Conservation (phyloP, 1,140 invertebrate species). For the Trypoxylus dichotomus region DNA sequence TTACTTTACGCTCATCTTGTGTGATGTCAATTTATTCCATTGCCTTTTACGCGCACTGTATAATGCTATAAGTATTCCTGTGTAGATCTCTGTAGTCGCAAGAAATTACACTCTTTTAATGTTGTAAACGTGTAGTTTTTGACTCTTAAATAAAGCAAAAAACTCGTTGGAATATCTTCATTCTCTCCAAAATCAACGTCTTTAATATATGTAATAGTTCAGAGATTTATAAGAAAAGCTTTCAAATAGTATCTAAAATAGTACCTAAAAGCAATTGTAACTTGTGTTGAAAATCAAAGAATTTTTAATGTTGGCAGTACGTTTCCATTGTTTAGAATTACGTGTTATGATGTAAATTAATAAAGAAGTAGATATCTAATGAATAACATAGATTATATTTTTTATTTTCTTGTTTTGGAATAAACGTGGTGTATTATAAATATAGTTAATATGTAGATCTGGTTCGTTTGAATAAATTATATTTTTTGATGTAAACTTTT, state of each 20-base stretch:
- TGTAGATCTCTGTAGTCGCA: conserved; percentile 5
- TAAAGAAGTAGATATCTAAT: background rate
- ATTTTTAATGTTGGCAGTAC: background rate
- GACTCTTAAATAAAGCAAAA: background rate
- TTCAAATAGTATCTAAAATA: background rate
- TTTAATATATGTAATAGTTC: background rate
- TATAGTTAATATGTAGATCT: background rate
- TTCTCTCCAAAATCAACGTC: background rate
- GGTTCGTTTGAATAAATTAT: conserved; percentile 13
- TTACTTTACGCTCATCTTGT: no score
- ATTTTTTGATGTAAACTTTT: conserved; percentile 24
- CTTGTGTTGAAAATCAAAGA: background rate
- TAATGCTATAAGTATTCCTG: conserved; percentile 1
- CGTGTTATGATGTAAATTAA: background rate
- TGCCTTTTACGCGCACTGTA: no score
- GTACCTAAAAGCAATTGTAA: background rate
- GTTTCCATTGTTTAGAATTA: conserved; percentile 1
- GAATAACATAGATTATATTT: background rate
- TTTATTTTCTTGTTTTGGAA: background rate
- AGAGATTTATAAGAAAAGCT: background rate
- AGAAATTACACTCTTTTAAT: conserved; percentile 11
- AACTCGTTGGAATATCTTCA: background rate
- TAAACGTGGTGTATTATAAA: background rate
- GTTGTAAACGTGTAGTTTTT: conserved; percentile 22
- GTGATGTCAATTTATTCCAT: no score